Base-by-base conservation (phyloP, 2,797 vertebrate genomes). In the Sparidentex hasta region DNA sequence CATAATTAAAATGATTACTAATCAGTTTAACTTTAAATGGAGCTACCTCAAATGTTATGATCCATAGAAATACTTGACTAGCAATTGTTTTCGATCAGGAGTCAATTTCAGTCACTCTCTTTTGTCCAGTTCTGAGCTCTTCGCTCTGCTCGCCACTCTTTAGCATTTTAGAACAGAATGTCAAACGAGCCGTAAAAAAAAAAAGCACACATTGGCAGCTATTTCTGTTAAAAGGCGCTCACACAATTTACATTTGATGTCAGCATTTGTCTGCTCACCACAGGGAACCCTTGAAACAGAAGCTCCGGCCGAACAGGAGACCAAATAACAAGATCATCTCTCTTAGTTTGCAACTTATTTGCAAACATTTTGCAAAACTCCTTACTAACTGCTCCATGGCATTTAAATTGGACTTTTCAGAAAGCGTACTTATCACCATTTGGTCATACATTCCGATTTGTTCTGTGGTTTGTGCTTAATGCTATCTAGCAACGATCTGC, bases 181-280 rank as follows among this genome's bases (percentile, higher is more conserved):
- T 72, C 62, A 71, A 67, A 57, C 46, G 18, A 67, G 56, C 52
- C 21, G 51, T 25, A n/a, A n/a, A n/a, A n/a, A n/a, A n/a, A 66
- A 61, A 38, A 17, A 43, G 63, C 0, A 8, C 38, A 13, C 8
- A 67, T 76, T 67, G 50, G 62, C 56, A 65, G 59, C 27, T 29
- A 51, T 56, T 65, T 46, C 3, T 51, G 25, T 47, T 41, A 38
- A 62, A 76, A 63, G 18, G 9, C 29, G 13, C 13, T 44, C 33
- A 33, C 47, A 38, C 38, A 46, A 65, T 65, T n/a, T 18, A 12
- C 41, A n/a, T 52, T 25, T 27, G 52, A 47, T 62, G 56, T 51
- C 52, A 46, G 16, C 23, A 0, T 72, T 67, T 20, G 48, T 79
- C 56, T 21, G 3, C 33, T 50, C 61, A 11, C 38, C 58, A 12